phyloP scores from a whole-genome alignment of 1,140 invertebrate genomes.

The Listronotus bonariensis region DNA sequence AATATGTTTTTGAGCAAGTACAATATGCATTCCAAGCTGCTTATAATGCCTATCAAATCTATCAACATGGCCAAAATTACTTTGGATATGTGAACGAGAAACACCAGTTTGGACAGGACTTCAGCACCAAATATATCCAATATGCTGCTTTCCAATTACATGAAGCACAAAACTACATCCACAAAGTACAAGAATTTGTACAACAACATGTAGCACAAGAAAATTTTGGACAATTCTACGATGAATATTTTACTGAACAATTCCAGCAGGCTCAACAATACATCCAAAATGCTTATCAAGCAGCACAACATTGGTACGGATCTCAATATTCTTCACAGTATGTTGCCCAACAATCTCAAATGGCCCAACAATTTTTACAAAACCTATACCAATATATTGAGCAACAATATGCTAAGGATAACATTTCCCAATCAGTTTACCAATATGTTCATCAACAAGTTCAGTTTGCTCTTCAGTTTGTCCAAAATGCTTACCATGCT shows the following conservation, averaged over 20 bases:
- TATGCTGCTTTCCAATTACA: background rate
- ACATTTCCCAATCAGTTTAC: too few relatives aligned
- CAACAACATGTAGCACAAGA: background rate
- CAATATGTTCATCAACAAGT: background rate
- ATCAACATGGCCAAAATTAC: background rate
- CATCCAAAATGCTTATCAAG: conserved; percentile 1
- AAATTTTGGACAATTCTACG: background rate
- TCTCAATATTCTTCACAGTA: background rate
- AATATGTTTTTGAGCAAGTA: background rate
- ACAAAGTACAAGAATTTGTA: background rate
- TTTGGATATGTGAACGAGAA: background rate
- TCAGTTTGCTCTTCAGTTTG: background rate
- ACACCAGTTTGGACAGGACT: background rate
- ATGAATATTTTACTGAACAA: conserved; percentile 6
- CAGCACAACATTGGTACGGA: background rate
- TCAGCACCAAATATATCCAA: background rate
- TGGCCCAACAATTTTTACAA: background rate
- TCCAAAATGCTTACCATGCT: background rate
- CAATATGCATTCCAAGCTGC: background rate
- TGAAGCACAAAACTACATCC: background rate
- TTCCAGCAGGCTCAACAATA: conserved; percentile 6
- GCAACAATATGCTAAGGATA: background rate
- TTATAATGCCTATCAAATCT: conserved; percentile 1
- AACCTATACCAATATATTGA: background rate
- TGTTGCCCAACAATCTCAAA: background rate